Percentiles rank a stretch among this genome's conserved stretches.
Evolutionary conservation across 2,113 vertebrate genomes (phyloP).

Genomic region (Oxyura jamaicensis): DNA sequence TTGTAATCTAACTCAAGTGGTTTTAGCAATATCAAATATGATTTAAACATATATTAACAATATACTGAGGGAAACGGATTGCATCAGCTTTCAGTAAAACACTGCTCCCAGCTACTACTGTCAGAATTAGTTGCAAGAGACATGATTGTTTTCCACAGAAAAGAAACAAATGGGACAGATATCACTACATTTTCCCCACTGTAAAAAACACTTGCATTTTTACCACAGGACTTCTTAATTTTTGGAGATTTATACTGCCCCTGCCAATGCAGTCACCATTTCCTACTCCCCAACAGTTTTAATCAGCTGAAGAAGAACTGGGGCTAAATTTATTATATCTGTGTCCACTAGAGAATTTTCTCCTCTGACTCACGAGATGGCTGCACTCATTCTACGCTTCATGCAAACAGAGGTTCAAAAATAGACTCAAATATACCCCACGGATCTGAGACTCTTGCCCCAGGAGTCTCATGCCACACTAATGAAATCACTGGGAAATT

Average conservation of each 20-base stretch:
- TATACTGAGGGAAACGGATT: background rate
- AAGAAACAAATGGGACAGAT: background rate
- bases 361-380: background rate
- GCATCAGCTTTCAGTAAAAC: background rate
- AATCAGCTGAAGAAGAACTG: background rate
- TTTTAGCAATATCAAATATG: background rate
- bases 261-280: background rate
- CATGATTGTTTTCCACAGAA: background rate
- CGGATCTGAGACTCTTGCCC: background rate
- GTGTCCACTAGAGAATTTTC: background rate
- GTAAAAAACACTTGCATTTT: background rate
- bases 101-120: background rate
- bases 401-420: background rate
- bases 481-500: constrained; percentile 18
- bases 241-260: background rate
- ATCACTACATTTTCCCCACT: background rate
- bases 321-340: background rate
- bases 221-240: background rate
- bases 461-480: background rate
- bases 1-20: background rate
- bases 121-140: background rate
- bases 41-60: background rate
- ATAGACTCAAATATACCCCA: background rate
- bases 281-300: background rate
- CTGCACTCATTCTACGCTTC: background rate